Evolutionary conservation across 2,113 vertebrate species (phyloP).

Genomic region (Anas platyrhynchos): DNA sequence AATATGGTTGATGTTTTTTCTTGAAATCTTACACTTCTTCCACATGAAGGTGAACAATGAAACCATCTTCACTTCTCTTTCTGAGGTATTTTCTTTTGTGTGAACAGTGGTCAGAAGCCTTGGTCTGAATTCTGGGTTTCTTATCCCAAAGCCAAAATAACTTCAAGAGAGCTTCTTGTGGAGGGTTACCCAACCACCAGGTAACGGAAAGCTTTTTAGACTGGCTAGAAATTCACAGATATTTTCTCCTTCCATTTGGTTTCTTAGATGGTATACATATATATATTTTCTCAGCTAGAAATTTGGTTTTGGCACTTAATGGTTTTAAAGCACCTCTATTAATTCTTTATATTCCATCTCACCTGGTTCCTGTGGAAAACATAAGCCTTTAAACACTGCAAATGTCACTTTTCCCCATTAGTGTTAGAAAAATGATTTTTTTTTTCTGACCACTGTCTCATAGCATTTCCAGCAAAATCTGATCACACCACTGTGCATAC

Average conservation of each 20-base stretch:
- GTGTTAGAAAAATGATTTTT: conserved; percentile 21
- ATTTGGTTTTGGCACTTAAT: conserved; percentile 66
- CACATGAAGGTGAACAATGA: conserved; percentile 8
- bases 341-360: conserved; percentile 77
- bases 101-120: conserved; percentile 34
- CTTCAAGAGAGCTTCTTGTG: conserved; percentile 64
- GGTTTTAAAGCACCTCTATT: conserved; percentile 73
- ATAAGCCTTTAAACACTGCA: conserved; percentile 78
- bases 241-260: conserved; percentile 73
- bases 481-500: background rate
- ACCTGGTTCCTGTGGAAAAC: conserved; percentile 79
- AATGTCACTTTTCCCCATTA: conserved; percentile 66
- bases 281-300: conserved; percentile 69
- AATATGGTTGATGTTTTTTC: background rate
- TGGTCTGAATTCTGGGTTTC: conserved; percentile 52
- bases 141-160: conserved; percentile 61
- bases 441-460: conserved; percentile 8
- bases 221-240: conserved; percentile 70
- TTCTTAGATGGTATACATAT: conserved; percentile 65
- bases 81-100: conserved; percentile 1
- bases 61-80: conserved; percentile 23
- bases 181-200: conserved; percentile 54
- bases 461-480: conserved; percentile 14
- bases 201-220: conserved; percentile 66
- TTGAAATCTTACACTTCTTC: conserved; percentile 46